A percentile compares a stretch with the other conserved stretches of the same genome.
Conservation (phyloP, 2,113 vertebrate genomes). For the Zonotrichia leucophrys region DNA sequence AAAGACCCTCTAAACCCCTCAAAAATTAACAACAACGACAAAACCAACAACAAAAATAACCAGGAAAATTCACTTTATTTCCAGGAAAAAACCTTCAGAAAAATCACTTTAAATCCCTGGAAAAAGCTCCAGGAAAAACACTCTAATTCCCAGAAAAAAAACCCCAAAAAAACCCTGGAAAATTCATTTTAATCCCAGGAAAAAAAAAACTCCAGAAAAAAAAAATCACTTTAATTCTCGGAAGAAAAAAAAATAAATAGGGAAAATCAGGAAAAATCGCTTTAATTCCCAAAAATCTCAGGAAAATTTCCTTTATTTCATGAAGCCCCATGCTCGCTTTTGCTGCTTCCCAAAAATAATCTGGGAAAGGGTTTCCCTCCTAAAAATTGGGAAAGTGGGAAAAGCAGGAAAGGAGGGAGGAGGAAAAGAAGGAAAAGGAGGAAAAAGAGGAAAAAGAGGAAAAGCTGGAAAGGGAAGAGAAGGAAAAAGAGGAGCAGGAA, state of each 20-base stretch:
- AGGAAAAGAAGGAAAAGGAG: neutral
- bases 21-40: too few species aligned
- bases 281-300: neutral
- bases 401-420: neutral
- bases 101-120: neutral
- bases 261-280: neutral
- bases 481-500: neutral
- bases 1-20: too few species aligned
- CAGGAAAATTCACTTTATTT: too few species aligned
- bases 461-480: too few species aligned
- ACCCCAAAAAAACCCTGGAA: too few species aligned
- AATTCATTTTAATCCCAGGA: neutral
- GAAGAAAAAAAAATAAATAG: neutral
- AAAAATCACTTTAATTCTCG: neutral
- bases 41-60: too few species aligned
- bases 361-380: neutral
- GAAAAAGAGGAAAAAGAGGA: too few species aligned
- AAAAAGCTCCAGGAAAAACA: neutral
- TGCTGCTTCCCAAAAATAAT: neutral
- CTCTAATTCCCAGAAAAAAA: neutral
- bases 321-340: neutral
- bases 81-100: too few species aligned
- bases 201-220: neutral
- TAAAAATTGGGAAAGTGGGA: neutral
- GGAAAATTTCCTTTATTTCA: neutral